Base-by-base conservation (phyloP, 2,888 invertebrate species). In the Omphaloscelis lunosa region DNA sequence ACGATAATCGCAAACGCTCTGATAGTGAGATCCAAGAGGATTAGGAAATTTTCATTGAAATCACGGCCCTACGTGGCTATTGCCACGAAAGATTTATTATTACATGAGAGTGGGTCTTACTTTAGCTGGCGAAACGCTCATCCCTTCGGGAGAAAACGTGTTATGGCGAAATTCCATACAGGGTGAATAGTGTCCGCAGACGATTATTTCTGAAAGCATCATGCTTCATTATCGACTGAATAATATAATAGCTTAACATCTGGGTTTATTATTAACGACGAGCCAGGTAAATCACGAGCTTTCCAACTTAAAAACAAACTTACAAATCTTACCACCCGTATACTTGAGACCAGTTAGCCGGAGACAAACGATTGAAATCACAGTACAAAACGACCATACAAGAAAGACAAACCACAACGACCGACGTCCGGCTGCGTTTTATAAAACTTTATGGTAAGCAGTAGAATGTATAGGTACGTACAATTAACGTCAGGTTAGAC, bases 311-410 rank as follows among this genome's bases (percentile, higher is more conserved):
- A 48, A 48, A 39, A 27, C 12, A 61, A 15, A 17, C n/a, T 53
- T 59, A 1, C 4, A 45, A 62, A 20, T 48, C 6, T n/a, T 12
- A 17, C 39, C 20, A 39, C 34, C 39, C 41, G n/a, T 66, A 63
- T 11, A 67, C 53, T 79, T 62, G 74, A 74, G 74, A 67, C 66
- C 39, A 66, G 65, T 65, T 65, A 65, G 34, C 29, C n/a, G 27
- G 34, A 53, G 58, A 81, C 59, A 75, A 69, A 75, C 53, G 45
- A 48, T 73, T 79, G 74, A 72, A 58, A 82, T 75, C 61, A 80
- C 77, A 53, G n/a, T 27, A 70, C 75, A 66, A 81, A 80, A 80
- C 53, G 51, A 81, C 23, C 59, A 63, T 41, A 76, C 65, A 81
- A 75, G 65, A 80, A 69, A 76, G 82, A 58, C 48, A n/a, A 61